phyloP scores from a whole-genome alignment of 1,140 invertebrate genomes.

The Subanguina moxae region DNA sequence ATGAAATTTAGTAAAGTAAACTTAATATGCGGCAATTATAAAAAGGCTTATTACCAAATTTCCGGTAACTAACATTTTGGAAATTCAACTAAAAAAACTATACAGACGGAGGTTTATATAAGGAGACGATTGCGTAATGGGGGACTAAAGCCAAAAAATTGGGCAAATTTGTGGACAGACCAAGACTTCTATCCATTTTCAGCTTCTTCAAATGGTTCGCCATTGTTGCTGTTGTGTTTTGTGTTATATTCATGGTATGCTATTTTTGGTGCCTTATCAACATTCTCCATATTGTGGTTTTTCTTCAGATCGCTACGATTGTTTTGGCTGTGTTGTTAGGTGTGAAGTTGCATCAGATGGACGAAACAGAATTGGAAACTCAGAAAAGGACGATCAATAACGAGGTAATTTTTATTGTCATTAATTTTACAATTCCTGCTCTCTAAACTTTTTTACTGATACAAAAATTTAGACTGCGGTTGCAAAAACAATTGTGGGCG shows the following conservation, averaged over 20 bases:
- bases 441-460: background rate
- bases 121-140: too few relatives aligned
- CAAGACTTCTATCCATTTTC: too few relatives aligned
- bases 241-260: slow-evolving; percentile 44
- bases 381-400: too few relatives aligned
- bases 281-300: too few relatives aligned
- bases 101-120: too few relatives aligned
- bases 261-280: too few relatives aligned
- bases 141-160: too few relatives aligned
- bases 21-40: slow-evolving; percentile 4
- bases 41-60: too few relatives aligned
- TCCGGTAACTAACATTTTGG: too few relatives aligned
- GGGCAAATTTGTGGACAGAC: too few relatives aligned
- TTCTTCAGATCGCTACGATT: slow-evolving; percentile 36
- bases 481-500: background rate
- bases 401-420: background rate
- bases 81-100: too few relatives aligned
- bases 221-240: slow-evolving; percentile 43
- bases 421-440: background rate
- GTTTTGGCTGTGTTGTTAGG: slow-evolving; percentile 46
- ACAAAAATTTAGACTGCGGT: background rate
- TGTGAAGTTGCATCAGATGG: slow-evolving; percentile 34
- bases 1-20: slow-evolving; percentile 23
- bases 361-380: background rate
- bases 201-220: slow-evolving; percentile 53